Conservation (phyloP, 2,797 vertebrate species). For the Spinus pinus region DNA sequence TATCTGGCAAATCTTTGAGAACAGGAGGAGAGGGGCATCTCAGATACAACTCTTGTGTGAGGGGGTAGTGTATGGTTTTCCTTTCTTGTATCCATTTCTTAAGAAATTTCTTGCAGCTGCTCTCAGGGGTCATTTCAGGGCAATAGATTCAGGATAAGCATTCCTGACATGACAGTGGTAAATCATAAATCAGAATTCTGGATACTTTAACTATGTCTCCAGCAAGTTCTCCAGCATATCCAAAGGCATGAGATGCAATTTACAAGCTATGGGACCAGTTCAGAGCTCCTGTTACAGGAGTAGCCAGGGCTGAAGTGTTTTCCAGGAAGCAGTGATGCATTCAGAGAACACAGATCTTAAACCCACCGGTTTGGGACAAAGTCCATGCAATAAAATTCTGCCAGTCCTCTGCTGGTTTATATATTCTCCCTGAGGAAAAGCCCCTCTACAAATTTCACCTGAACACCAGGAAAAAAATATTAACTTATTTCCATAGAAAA, state of each 20-base stretch:
- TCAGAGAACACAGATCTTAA: background rate
- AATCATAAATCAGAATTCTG: constrained; percentile 1
- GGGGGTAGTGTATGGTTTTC: background rate
- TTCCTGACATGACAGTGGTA: background rate
- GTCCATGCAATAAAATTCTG: background rate
- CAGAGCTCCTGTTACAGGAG: background rate
- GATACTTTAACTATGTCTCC: background rate
- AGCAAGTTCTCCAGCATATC: background rate
- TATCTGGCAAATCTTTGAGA: background rate
- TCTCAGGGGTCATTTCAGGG: background rate
- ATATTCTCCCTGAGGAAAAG: background rate
- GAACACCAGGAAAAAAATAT: background rate
- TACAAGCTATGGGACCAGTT: background rate
- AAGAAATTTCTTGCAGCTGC: background rate
- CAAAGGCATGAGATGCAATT: background rate
- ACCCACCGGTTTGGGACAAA: background rate
- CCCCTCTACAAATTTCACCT: background rate
- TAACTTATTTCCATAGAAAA: background rate
- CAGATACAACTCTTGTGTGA: background rate
- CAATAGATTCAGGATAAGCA: background rate
- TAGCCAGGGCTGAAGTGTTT: background rate
- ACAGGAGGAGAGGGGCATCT: background rate
- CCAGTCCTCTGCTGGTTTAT: background rate
- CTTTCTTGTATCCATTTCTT: background rate
- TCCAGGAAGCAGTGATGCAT: background rate